Evolutionary conservation across 2,888 invertebrate species (phyloP), one percentile per base, ranked within the genome.

Genomic region (Julus scandinavius): DNA sequence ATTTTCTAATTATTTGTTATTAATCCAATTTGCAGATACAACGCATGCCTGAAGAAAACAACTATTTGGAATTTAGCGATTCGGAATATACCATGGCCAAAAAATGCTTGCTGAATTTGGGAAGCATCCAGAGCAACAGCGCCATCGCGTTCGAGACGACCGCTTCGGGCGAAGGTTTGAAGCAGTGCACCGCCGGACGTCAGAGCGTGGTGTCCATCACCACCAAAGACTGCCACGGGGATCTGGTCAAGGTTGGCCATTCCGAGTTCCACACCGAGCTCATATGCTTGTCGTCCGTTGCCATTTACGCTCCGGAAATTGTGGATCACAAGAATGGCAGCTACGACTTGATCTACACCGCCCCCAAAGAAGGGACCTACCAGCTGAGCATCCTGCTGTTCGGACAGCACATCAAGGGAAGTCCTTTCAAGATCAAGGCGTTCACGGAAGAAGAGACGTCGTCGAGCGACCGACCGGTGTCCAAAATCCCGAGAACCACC

Each of bases 331-430:
- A 90, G 45, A 92, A 92, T 89, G 92, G 92, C 0, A 92, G 91
- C 5, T 92, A 92, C 90, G 93, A 93, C 89, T 90, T 93, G 54
- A 91, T 91, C 4, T 93, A 92, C 90, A 91, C 91, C 13, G 90
- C 92, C n/a, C 91, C 91, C 86, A 91, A 91, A 80, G 92, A 92
- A 89, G 93, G 93, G 17, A 90, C 90, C 2, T 93, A 93, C 90
- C 90, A 91, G 38, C 90, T 93, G 89, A 91, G 91, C 84, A 91
- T 93, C 40, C 91, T 91, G 85, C 90, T 93, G 49, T 93, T 92
- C 90, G 92, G 92, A 29, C 92, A 92, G 89, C 92, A 92, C 88
- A 92, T 93, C 88, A 92, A 92, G 88, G 92, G 92, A 17, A 93
- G 93, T 63, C 93, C 93, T 1, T 93, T 93, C 90, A 92, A 91